Percentiles rank a stretch among this genome's conserved stretches.
Evolutionary conservation across 2,797 vertebrate genomes (phyloP).

Genomic region (Pristis pectinata): DNA sequence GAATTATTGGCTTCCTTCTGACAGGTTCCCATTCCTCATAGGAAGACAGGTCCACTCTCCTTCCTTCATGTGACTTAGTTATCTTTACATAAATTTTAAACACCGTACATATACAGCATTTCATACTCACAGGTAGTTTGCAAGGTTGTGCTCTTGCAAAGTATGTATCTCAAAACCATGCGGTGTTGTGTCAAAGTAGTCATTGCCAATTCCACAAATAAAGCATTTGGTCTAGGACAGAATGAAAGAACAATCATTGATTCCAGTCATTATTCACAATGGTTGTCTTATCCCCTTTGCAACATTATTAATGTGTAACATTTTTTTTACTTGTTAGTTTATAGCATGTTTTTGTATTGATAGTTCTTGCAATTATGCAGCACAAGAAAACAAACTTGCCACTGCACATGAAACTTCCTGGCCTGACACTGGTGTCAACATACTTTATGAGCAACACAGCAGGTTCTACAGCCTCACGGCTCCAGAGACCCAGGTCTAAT

Average conservation of each 20-base stretch:
- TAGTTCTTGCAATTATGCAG: neutral
- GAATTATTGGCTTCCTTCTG: neutral
- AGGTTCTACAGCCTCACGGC: no score
- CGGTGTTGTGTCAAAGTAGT: conserved; percentile 95
- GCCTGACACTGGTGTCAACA: neutral
- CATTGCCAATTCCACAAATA: conserved; percentile 97
- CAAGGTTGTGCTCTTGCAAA: conserved; percentile 97
- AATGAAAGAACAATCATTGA: conserved; percentile 44
- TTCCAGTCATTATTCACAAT: neutral
- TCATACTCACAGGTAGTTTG: conserved; percentile 93
- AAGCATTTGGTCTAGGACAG: conserved; percentile 88
- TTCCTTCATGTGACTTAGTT: neutral
- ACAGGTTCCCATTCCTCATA: neutral
- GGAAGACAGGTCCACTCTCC: neutral
- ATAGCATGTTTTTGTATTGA: neutral
- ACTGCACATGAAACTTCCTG: neutral
- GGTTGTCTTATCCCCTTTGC: neutral
- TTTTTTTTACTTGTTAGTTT: neutral
- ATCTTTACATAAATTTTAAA: neutral
- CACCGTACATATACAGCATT: neutral
- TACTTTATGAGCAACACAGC: no score
- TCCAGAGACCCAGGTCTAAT: no score
- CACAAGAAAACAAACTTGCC: neutral
- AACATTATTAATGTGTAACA: neutral
- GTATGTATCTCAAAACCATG: conserved; percentile 98